Evolutionary conservation across 2,113 vertebrate genomes (phyloP).

Genomic region (Lepisosteus oculatus): DNA sequence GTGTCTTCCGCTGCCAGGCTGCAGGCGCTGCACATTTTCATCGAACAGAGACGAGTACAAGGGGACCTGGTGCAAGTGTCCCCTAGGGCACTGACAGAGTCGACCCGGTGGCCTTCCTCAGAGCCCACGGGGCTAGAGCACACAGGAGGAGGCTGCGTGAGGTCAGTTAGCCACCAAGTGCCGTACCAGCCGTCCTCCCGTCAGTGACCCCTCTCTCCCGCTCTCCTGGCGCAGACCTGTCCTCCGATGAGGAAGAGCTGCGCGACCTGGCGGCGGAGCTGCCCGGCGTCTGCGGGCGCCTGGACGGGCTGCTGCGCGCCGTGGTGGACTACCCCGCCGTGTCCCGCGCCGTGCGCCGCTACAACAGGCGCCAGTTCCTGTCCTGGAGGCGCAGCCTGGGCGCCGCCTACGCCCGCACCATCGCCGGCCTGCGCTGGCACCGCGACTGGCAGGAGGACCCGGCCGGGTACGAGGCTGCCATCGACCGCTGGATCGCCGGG

Average conservation of each 20-base stretch:
- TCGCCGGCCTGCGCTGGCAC: conserved; percentile 89
- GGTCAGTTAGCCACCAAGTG: too few relatives aligned
- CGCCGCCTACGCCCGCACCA: conserved; percentile 76
- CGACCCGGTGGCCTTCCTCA: too few relatives aligned
- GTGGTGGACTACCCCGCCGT: conserved; percentile 81
- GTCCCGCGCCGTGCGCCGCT: conserved; percentile 73
- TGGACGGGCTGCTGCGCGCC: conserved; percentile 76
- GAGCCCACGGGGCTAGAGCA: too few relatives aligned
- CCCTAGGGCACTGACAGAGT: too few relatives aligned
- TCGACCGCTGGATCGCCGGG: conserved; percentile 72
- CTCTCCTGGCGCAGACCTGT: conserved; percentile 71
- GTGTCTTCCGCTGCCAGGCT: too few relatives aligned
- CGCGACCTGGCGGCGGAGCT: conserved; percentile 72
- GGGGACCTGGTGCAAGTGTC: too few relatives aligned
- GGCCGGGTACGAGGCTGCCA: conserved; percentile 65
- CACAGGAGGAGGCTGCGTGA: too few relatives aligned
- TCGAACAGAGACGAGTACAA: too few relatives aligned
- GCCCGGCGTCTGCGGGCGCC: conserved; percentile 54
- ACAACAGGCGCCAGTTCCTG: conserved; percentile 82
- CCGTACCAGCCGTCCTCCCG: too few relatives aligned
- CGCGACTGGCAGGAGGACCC: conserved; percentile 81
- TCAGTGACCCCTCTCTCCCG: too few relatives aligned
- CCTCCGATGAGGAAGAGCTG: conserved; percentile 81
- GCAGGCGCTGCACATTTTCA: too few relatives aligned
- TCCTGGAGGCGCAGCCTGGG: conserved; percentile 76